A percentile compares a stretch with the other conserved stretches of the same genome.
Conservation (phyloP, 2,888 invertebrate species). For the Chrysolina americana region DNA sequence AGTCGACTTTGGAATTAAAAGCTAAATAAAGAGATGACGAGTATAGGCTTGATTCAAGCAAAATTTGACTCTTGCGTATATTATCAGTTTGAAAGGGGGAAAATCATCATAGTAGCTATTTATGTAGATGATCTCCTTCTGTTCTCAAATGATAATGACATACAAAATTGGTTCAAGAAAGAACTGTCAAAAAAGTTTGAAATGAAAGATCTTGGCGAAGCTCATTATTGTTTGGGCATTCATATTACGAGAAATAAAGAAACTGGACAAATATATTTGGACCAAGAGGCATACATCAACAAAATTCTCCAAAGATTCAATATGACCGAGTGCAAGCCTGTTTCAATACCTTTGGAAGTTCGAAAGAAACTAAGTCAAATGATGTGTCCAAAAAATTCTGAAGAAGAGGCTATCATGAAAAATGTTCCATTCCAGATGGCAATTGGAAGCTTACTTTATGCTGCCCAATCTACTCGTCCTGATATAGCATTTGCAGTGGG, state of each 20-base stretch:
- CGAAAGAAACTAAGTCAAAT: not conserved
- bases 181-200: too few species aligned
- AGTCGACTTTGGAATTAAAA: too few species aligned
- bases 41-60: too few species aligned
- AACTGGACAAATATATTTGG: not conserved
- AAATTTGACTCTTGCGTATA: too few species aligned
- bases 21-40: too few species aligned
- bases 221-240: too few species aligned
- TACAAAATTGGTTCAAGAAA: too few species aligned
- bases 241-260: not conserved
- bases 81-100: too few species aligned
- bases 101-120: too few species aligned
- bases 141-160: too few species aligned
- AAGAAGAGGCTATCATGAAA: not conserved
- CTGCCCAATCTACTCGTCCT: constrained; percentile 1
- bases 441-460: not conserved
- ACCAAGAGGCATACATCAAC: not conserved
- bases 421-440: not conserved
- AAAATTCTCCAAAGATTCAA: not conserved
- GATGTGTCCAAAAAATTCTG: not conserved
- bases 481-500: not conserved
- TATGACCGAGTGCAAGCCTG: not conserved
- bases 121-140: too few species aligned
- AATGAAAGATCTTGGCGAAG: too few species aligned
- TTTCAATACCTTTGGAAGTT: not conserved